Evolutionary conservation across 1,140 invertebrate species (phyloP), one percentile per base, ranked within the genome.

Genomic region (Tetraneura akinire): DNA sequence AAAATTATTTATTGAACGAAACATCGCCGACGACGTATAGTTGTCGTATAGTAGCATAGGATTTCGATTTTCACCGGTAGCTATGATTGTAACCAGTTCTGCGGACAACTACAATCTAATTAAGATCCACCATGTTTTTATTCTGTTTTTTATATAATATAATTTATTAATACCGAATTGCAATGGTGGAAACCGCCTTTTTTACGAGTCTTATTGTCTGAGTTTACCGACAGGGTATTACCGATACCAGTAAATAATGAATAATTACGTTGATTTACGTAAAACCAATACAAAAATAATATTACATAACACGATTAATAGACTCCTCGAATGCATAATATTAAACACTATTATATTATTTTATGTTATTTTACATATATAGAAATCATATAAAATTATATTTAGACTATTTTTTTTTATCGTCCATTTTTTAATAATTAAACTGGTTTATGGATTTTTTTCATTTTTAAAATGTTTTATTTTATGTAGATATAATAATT

Each of bases 61-160:
- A 37, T 51, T 73, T 73, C 18, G 10, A 53, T 53, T 51, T 73
- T 73, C 21, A 14, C 70, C 47, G 4, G 68, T 32, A 53, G 70
- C 49, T 47, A 23, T 23, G 18, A n/a, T 32, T 21, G 53, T 47
- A 73, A 73, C 70, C 70, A 73, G 70, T 73, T 73, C 6, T 29
- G 70, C 26, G 49, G 26, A 73, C 47, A n/a, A 29, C 45, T 32
- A 73, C 70, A 73, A 73, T 53, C 70, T 73, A 73, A 73, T 73
- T 73, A 73, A 53, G 70, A 73, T 13, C 32, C 29, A 64, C 32
- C 21, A 29, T 47, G 21, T 68, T 68, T 64, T 37, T 64, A n/a
- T n/a, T n/a, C n/a, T n/a, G n/a, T 32, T 64, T 10, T 64, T 10
- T 11, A 64, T 11, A 57, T 13, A 57, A 47, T 47, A 9, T 26